Base-by-base conservation (phyloP, 2,113 vertebrate species). In the Tursiops truncatus region DNA sequence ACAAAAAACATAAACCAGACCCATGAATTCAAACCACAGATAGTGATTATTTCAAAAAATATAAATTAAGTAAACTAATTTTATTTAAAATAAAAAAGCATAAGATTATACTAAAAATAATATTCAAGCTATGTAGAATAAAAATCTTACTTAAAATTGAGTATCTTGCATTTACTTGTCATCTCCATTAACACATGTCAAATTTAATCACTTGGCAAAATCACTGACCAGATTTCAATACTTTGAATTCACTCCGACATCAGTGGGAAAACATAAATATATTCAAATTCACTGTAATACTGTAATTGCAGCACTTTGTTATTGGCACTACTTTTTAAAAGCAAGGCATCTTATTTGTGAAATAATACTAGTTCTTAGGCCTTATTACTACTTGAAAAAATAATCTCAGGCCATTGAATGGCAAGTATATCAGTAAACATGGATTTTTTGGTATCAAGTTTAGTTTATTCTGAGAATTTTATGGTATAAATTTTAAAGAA, bases 391-490 rank as follows among this genome's bases (percentile, higher is more conserved):
- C 28, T 63, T 71, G 28, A 25, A 82, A 50, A 90, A 89, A 41
- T 60, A 28, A 6, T 68, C 6, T 18, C 31, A 9, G 8, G 1
- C 7, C 9, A 31, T 74, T 92, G 20, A 63, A 4, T 63, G 4
- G 12, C 21, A 90, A 53, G 2, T 36, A 17, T 67, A 74, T 71
- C 21, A 76, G 13, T 53, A 89, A 41, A 84, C 13, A 26, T 28
- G 1, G 6, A 31, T 76, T 53, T 68, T 56, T 3, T 74, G 31
- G 4, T 76, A 91, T 38, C 3, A 28, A 94, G 18, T 89, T 94
- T 76, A 91, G 8, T 28, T 81, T 96, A 81, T 89, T 88, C 26
- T 89, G n/a, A 85, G 10, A 33, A 88, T 74, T 93, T 77, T 87
- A 67, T 85, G 23, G 9, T 23, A 56, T 81, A 95, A 38, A 47